These are phyloP conservation scores for Halcyon senegalensis DNA, from an alignment of 2,113 vertebrate genomes.

Conservation along the genomic window DNA sequence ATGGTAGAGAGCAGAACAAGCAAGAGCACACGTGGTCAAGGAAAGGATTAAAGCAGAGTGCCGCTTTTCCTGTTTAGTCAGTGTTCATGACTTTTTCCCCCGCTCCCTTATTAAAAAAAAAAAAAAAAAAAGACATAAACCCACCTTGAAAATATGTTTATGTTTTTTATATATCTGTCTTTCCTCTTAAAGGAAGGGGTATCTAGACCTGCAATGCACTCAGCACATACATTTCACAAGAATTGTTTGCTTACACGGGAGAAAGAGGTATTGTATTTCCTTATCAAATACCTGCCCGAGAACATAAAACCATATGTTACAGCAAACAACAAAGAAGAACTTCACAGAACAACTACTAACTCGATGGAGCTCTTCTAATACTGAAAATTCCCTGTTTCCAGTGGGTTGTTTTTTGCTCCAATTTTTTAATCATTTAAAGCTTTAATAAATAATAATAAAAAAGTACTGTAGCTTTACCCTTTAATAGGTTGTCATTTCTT, in stretches of 20 bases:
- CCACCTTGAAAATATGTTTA: not conserved
- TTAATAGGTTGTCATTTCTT: not conserved
- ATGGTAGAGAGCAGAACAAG: not conserved
- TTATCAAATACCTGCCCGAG: not conserved
- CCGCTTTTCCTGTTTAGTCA: not conserved
- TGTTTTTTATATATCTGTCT: not conserved
- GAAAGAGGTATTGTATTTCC: not conserved
- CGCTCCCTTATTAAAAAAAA: not conserved
- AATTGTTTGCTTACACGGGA: not conserved
- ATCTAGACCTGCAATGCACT: not conserved
- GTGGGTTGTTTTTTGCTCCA: not conserved
- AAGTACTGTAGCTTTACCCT: not conserved
- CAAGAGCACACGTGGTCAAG: rapidly evolving
- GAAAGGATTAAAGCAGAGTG: not conserved
- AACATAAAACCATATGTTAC: not conserved
- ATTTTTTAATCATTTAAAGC: not conserved
- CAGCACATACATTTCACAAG: no score
- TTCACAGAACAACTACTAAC: not conserved
- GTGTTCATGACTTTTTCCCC: not conserved
- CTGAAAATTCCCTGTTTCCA: not conserved
- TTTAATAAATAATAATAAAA: not conserved
- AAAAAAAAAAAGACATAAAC: not conserved
- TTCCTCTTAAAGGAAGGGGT: not conserved
- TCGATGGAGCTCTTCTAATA: not conserved
- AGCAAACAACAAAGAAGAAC: not conserved